A percentile compares a stretch with the other conserved stretches of the same genome.
Evolutionary conservation across 2,888 invertebrate species (phyloP).

Genomic region (Eretmocerus hayati): DNA sequence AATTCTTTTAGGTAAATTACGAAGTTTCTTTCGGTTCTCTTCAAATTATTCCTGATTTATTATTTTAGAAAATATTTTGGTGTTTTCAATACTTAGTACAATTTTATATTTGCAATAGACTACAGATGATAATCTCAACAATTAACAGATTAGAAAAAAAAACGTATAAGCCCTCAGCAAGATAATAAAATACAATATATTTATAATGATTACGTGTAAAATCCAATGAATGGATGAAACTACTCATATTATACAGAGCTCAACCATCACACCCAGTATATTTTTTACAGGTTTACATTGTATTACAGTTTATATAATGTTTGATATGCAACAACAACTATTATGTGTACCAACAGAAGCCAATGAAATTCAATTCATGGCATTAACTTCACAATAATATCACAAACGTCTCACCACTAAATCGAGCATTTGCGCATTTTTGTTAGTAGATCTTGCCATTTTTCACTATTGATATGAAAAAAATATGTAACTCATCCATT

Average conservation of each 20-base stretch:
- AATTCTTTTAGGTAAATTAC: neutral
- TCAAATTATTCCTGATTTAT: neutral
- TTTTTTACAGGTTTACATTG: constrained; percentile 49
- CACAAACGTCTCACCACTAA: constrained; percentile 27
- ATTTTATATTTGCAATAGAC: too few relatives aligned
- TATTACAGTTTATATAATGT: constrained; percentile 48
- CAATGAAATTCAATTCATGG: too few relatives aligned
- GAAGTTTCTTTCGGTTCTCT: constrained; percentile 2
- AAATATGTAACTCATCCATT: too few relatives aligned
- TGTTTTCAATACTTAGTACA: too few relatives aligned
- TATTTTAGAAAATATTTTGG: too few relatives aligned
- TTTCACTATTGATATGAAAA: too few relatives aligned
- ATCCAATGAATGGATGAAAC: constrained; percentile 44
- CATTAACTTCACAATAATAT: constrained; percentile 26
- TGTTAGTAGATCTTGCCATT: neutral
- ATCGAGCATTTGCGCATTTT: constrained; percentile 24
- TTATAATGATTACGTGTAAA: constrained; percentile 45
- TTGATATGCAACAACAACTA: constrained; percentile 46
- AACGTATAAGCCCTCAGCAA: constrained; percentile 30
- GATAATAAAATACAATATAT: constrained; percentile 45
- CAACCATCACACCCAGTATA: constrained; percentile 48
- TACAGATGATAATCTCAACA: too few relatives aligned
- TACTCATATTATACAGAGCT: constrained; percentile 48
- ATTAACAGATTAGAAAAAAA: constrained; percentile 24
- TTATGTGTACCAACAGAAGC: constrained; percentile 31